These are phyloP conservation scores for Fistularia commersonii DNA, from an alignment of 2,797 vertebrate species.

Conservation along the genomic window DNA sequence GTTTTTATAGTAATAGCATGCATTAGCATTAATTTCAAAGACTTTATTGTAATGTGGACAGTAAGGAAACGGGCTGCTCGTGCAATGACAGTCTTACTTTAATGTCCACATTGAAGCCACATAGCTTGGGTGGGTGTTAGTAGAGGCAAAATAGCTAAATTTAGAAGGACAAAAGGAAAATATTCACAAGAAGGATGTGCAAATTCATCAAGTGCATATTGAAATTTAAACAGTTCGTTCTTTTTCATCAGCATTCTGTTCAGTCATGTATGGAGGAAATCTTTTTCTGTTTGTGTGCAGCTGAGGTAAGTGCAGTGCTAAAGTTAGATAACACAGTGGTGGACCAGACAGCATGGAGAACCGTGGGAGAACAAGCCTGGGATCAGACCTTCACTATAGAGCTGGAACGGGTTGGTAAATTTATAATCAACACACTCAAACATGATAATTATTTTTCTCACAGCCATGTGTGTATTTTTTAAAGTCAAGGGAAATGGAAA, in stretches of 20 bases:
- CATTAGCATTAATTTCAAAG: too few species aligned
- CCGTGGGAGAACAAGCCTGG: slow-evolving; percentile 82
- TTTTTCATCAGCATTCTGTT: too few species aligned
- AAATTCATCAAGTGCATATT: too few species aligned
- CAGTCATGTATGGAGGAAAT: not conserved
- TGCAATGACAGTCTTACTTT: too few species aligned
- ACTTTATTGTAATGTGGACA: not conserved
- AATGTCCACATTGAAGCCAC: too few species aligned
- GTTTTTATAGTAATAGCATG: too few species aligned
- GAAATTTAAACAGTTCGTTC: too few species aligned
- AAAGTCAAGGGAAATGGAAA: slow-evolving; percentile 87
- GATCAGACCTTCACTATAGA: slow-evolving; percentile 90
- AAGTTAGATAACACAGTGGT: slow-evolving; percentile 88
- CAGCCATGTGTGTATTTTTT: slow-evolving; percentile 5
- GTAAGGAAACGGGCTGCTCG: too few species aligned
- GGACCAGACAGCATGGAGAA: slow-evolving; percentile 88
- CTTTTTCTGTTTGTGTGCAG: slow-evolving; percentile 58
- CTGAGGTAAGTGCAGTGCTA: slow-evolving; percentile 85
- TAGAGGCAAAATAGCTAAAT: too few species aligned
- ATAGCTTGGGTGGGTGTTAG: too few species aligned
- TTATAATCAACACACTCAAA: not conserved
- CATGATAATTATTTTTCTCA: not conserved
- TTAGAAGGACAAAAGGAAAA: too few species aligned
- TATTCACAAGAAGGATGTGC: too few species aligned
- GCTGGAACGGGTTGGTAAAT: slow-evolving; percentile 83